Conservation (phyloP, 2,888 invertebrate genomes). For the Chaetogeoica ovagalla region DNA sequence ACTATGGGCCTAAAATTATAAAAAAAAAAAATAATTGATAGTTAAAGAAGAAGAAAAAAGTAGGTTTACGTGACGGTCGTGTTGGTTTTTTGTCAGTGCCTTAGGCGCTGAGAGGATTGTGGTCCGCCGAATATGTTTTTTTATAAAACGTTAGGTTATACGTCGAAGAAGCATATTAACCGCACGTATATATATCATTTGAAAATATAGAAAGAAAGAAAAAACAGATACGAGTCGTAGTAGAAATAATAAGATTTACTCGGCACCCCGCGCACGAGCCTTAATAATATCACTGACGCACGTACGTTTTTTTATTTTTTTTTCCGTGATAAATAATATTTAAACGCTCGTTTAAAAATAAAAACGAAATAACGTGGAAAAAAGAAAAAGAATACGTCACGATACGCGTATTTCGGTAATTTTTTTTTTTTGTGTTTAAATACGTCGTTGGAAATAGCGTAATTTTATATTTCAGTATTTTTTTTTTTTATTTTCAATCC, state of each 20-base stretch:
- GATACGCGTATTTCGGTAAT: no score
- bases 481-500: no score
- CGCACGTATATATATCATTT: background rate
- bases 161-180: background rate
- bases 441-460: background rate
- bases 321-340: conserved; percentile 18
- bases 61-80: background rate
- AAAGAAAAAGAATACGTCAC: background rate
- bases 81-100: background rate
- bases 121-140: conserved; percentile 1
- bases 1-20: background rate
- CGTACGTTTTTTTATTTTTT: background rate
- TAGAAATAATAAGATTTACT: background rate
- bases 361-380: background rate
- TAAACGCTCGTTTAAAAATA: background rate
- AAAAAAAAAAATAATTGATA: conserved; percentile 28
- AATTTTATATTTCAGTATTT: background rate
- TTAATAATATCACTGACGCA: background rate
- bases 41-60: background rate
- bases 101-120: conserved; percentile 5
- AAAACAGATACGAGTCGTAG: background rate
- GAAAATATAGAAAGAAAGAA: background rate
- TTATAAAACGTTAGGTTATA: background rate
- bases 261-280: no score
- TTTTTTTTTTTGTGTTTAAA: background rate